Conservation (phyloP, 2,797 vertebrate species). For the Halcyon chelicuti region DNA sequence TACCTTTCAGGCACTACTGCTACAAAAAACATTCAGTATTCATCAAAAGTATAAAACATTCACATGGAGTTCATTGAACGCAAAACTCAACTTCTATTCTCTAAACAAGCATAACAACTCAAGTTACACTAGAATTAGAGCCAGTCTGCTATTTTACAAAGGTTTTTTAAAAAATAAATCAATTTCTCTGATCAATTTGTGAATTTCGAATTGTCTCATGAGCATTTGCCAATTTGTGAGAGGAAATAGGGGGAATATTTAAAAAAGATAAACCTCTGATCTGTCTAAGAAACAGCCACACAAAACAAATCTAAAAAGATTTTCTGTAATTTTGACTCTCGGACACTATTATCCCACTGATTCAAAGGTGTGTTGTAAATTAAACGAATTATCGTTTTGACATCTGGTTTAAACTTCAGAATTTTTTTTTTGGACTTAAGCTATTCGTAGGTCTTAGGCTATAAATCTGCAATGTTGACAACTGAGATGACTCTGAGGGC, state of each 20-base stretch:
- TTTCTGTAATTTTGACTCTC: background rate
- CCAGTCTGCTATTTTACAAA: background rate
- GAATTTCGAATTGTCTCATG: background rate
- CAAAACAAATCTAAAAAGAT: background rate
- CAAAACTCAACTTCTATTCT: background rate
- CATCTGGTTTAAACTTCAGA: background rate
- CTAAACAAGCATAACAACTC: background rate
- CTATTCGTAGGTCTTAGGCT: background rate
- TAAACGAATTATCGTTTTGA: background rate
- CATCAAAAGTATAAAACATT: background rate
- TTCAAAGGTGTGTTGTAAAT: background rate
- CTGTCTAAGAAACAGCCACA: background rate
- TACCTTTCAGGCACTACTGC: background rate
- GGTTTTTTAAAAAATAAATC: background rate
- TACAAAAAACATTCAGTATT: background rate
- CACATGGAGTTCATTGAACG: background rate
- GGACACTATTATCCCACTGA: background rate
- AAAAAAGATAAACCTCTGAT: background rate
- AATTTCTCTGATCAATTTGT: background rate
- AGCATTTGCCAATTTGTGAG: background rate
- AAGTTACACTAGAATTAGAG: background rate
- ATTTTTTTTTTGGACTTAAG: background rate
- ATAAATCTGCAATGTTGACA: background rate
- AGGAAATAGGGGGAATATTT: background rate
- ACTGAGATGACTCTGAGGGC: background rate